A percentile compares a stretch with the other conserved stretches of the same genome.
These are phyloP conservation scores for Pyrrhia umbra DNA, from an alignment of 2,888 invertebrate species.

Conservation along the genomic window DNA sequence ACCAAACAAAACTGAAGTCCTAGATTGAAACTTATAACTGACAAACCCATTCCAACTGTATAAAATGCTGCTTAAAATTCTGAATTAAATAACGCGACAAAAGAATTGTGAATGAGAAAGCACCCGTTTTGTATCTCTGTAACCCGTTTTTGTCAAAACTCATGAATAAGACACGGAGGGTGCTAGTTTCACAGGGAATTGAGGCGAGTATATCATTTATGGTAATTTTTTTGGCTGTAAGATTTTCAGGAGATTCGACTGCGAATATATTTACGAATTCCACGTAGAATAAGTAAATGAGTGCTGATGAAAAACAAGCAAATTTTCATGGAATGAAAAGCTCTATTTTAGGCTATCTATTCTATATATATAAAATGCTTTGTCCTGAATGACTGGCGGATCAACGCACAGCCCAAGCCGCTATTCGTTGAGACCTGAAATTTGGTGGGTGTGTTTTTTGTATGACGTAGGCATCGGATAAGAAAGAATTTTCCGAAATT, in stretches of 20 bases:
- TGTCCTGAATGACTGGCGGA: too few relatives aligned
- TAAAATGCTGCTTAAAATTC: slow-evolving; percentile 63
- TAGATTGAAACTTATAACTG: slow-evolving; percentile 61
- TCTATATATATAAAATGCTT: too few relatives aligned
- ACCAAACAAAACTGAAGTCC: slow-evolving; percentile 51
- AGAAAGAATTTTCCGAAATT: too few relatives aligned
- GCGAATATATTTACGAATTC: slow-evolving; percentile 50
- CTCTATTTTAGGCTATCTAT: background rate
- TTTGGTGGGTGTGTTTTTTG: too few relatives aligned
- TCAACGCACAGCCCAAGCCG: too few relatives aligned
- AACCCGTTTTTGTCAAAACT: slow-evolving; percentile 67
- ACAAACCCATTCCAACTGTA: slow-evolving; percentile 60
- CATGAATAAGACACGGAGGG: slow-evolving; percentile 70
- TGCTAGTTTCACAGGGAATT: slow-evolving; percentile 64
- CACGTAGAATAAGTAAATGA: slow-evolving; percentile 22
- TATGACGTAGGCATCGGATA: too few relatives aligned
- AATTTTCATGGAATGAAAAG: too few relatives aligned
- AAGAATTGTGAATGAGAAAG: slow-evolving; percentile 65
- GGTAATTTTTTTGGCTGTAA: slow-evolving; percentile 59
- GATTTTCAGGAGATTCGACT: slow-evolving; percentile 41
- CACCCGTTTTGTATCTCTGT: slow-evolving; percentile 63
- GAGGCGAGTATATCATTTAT: slow-evolving; percentile 67
- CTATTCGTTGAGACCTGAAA: too few relatives aligned
- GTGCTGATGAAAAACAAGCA: too few relatives aligned
- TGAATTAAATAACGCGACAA: slow-evolving; percentile 63